phyloP scores from a whole-genome alignment of 1,140 invertebrate genomes.

The Oscheius sp. region DNA sequence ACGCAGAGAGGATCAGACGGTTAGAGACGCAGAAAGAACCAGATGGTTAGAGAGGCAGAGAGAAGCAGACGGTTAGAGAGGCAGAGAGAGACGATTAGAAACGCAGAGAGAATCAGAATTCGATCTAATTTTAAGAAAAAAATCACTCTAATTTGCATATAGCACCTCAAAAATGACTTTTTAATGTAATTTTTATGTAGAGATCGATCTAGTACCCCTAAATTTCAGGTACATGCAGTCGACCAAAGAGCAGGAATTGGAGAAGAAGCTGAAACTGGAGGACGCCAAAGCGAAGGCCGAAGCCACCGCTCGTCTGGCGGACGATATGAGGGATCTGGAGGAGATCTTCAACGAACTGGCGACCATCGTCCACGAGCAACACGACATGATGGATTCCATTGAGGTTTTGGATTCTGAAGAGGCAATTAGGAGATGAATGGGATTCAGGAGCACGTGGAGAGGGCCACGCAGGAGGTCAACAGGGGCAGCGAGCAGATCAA shows the following conservation, averaged over 20 bases:
- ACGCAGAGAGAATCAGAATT: too few species aligned
- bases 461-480: constrained; percentile 41
- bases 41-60: too few species aligned
- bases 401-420: constrained; percentile 31
- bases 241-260: constrained; percentile 14
- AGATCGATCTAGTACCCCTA: neutral
- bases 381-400: constrained; percentile 51
- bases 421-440: constrained; percentile 2
- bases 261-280: constrained; percentile 2
- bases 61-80: too few species aligned
- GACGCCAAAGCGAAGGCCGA: constrained; percentile 42
- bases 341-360: constrained; percentile 49
- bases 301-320: constrained; percentile 40
- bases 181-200: neutral
- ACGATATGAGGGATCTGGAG: constrained; percentile 49
- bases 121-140: neutral
- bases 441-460: constrained; percentile 44
- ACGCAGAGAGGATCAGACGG: too few species aligned
- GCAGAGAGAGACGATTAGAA: too few species aligned
- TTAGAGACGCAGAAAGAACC: too few species aligned
- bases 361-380: constrained; percentile 48
- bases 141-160: neutral
- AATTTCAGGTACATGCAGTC: neutral
- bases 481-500: constrained; percentile 45
- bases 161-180: neutral